Evolutionary conservation across 2,797 vertebrate species (phyloP).

Genomic region (Pampus argenteus): DNA sequence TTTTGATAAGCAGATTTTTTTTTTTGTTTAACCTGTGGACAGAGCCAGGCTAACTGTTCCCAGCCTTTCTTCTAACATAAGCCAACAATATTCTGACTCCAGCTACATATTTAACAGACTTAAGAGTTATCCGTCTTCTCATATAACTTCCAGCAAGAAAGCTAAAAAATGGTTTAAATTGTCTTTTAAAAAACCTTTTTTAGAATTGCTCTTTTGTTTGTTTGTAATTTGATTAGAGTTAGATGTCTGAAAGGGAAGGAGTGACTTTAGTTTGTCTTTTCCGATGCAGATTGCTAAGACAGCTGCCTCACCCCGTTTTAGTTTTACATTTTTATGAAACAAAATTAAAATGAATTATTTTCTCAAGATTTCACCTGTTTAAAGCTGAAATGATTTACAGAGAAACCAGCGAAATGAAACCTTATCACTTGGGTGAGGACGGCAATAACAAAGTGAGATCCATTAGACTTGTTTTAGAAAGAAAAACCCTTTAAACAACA

Average conservation of each 20-base stretch:
- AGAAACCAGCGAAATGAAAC: constrained; percentile 12
- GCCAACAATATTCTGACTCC: too few species aligned
- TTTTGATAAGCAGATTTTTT: too few species aligned
- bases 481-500: background rate
- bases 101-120: too few species aligned
- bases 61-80: too few species aligned
- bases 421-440: constrained; percentile 2
- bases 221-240: background rate
- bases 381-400: constrained; percentile 1
- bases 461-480: constrained; percentile 1
- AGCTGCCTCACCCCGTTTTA: background rate
- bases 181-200: background rate
- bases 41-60: too few species aligned
- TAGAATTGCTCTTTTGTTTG: too few species aligned
- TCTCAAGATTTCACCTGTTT: constrained; percentile 2
- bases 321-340: constrained; percentile 5
- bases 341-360: background rate
- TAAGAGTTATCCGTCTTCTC: too few species aligned
- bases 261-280: background rate
- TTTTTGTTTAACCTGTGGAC: too few species aligned
- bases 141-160: too few species aligned
- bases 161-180: too few species aligned
- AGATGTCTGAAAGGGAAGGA: background rate
- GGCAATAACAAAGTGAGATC: background rate
- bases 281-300: background rate